Base-by-base conservation (phyloP, 35 echinoderm and acorn worm species). In the Holothuria glaberrima region DNA sequence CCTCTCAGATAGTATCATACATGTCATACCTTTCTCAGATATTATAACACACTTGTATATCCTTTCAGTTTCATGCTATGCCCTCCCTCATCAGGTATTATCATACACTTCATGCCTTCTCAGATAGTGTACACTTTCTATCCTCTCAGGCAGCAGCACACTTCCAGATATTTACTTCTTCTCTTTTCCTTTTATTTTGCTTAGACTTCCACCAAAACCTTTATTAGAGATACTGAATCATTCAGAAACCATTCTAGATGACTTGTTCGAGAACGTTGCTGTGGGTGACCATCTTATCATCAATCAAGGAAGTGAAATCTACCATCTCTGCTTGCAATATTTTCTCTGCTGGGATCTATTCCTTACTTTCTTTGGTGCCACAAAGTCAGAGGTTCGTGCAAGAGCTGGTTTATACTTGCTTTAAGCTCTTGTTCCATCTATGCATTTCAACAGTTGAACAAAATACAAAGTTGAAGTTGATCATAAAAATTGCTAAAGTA, bases 311-410 rank as follows among this genome's bases (percentile, higher is more conserved):
- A 94, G 89, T 87, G 90, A 94, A 19, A 86, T 80, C 45, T 97
- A 94, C 61, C 86, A 90, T 56, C 72, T 83, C 19, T 90, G 89
- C 32, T 36, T 91, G 56, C 83, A 80, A 5, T 97, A 94, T 63
- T 68, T 97, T 28, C 90, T 97, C 30, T 88, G 68, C 6, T 97
- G 95, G 95, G 89, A 83, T 58, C 92, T 97, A 50, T 89, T 91
- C 56, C 83, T 97, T 6, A 81, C 59, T 25, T 90, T 94, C 5
- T 97, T 97, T 82, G 88, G 90, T 74, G 86, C 92, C 16, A 93
- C 95, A 6, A 90, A 76, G 20, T 79, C 80, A 26, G 95, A 97
- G 92, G 95, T 97, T 24, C 33, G 86, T 73, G 21, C 22, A 19
- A 84, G 22, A 35, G 58, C 50, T 54, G 1, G 10, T 46, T 46